Evolutionary conservation across 2,888 invertebrate species (phyloP).

Genomic region (Carterocephalus palaemon): DNA sequence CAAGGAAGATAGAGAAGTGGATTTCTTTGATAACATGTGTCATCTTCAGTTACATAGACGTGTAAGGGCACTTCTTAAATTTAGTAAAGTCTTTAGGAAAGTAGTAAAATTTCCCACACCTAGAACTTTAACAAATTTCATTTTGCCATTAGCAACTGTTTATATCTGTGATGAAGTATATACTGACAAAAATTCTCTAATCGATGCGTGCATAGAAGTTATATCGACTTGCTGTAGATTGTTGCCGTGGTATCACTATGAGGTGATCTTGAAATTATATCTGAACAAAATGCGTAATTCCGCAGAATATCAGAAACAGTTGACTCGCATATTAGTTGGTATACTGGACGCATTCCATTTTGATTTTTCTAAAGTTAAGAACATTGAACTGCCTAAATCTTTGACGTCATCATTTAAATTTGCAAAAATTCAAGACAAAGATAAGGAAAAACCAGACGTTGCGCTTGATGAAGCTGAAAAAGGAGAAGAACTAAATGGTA

Average conservation of each 20-base stretch:
- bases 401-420: slow-evolving; percentile 47
- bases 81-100: slow-evolving; percentile 82
- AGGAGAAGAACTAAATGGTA: slow-evolving; percentile 33
- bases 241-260: slow-evolving; percentile 94
- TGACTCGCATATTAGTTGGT: slow-evolving; percentile 85
- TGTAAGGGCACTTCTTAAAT: slow-evolving; percentile 88
- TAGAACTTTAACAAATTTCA: slow-evolving; percentile 88
- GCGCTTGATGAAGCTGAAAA: slow-evolving; percentile 36
- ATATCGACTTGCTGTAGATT: slow-evolving; percentile 86
- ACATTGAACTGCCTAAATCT: slow-evolving; percentile 58
- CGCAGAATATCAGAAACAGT: slow-evolving; percentile 88
- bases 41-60: slow-evolving; percentile 93
- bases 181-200: slow-evolving; percentile 85
- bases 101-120: slow-evolving; percentile 80
- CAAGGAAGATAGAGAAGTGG: slow-evolving; percentile 88
- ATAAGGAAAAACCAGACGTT: slow-evolving; percentile 24
- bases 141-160: slow-evolving; percentile 89
- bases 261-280: slow-evolving; percentile 88
- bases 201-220: slow-evolving; percentile 91
- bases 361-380: slow-evolving; percentile 83
- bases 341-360: slow-evolving; percentile 96
- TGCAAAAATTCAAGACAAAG: slow-evolving; percentile 27
- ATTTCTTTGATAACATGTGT: slow-evolving; percentile 96
- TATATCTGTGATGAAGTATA: slow-evolving; percentile 89
- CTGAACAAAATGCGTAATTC: slow-evolving; percentile 85